Conservation (phyloP, 1,140 invertebrate genomes). For the Bombus cullumanus region DNA sequence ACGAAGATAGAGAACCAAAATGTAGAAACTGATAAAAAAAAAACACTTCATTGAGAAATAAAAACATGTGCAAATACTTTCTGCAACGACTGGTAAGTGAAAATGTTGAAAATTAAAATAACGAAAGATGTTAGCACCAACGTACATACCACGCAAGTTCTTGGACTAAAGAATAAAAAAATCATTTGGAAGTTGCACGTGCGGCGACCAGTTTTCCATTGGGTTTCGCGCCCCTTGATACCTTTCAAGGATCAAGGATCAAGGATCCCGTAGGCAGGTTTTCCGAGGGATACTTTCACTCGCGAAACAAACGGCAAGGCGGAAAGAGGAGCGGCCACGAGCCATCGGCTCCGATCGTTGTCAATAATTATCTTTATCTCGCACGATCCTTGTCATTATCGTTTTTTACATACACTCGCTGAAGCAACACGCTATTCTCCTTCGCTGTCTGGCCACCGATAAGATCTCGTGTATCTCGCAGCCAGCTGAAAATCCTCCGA, state of each 20-base stretch:
- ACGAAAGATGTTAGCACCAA: not conserved
- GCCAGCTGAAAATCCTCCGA: not conserved
- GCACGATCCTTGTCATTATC: constrained; percentile 47
- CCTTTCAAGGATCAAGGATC: constrained; percentile 68
- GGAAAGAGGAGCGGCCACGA: constrained; percentile 36
- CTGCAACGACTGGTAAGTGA: too few relatives aligned
- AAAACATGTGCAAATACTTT: too few relatives aligned
- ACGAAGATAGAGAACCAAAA: too few relatives aligned
- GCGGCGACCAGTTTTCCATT: constrained; percentile 15
- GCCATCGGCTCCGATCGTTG: constrained; percentile 6
- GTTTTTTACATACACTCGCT: not conserved
- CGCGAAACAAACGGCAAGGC: not conserved
- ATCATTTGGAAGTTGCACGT: not conserved
- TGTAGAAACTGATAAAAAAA: too few relatives aligned
- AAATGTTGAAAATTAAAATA: too few relatives aligned
- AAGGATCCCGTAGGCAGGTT: constrained; percentile 51
- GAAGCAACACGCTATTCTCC: constrained; percentile 15
- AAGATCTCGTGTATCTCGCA: constrained; percentile 35
- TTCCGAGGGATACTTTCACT: constrained; percentile 57
- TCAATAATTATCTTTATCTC: constrained; percentile 51
- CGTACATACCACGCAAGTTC: too few relatives aligned
- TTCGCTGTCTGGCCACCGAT: not conserved
- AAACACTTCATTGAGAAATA: too few relatives aligned
- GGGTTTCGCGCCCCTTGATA: constrained; percentile 29
- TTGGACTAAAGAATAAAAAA: not conserved